Conservation (phyloP, 2,797 vertebrate genomes). For the Anomalospiza imberbis region DNA sequence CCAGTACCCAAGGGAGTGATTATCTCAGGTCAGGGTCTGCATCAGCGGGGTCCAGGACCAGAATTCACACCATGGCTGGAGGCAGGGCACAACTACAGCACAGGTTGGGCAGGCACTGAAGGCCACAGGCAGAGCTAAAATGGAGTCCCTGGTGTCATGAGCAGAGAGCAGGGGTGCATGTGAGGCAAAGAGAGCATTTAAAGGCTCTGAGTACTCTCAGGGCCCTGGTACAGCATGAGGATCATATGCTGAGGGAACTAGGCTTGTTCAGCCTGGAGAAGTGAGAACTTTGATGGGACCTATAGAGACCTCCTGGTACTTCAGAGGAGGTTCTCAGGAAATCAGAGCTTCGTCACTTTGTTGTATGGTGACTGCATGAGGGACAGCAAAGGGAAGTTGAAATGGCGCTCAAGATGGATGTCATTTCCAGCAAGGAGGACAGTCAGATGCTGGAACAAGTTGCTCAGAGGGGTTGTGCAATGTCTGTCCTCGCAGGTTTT, state of each 20-base stretch:
- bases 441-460: not conserved
- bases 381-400: not conserved
- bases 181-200: not conserved
- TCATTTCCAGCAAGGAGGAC: not conserved
- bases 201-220: not conserved
- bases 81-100: not conserved
- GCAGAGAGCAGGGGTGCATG: not conserved
- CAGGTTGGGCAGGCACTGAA: not conserved
- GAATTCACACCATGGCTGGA: not conserved
- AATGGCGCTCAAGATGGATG: not conserved
- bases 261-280: not conserved
- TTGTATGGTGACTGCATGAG: not conserved
- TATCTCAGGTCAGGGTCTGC: not conserved
- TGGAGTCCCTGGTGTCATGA: not conserved
- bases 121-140: not conserved
- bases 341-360: not conserved
- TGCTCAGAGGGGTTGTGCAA: not conserved
- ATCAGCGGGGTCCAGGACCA: accelerated
- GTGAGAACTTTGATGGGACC: not conserved
- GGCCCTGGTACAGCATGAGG: not conserved
- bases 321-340: not conserved
- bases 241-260: not conserved
- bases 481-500: not conserved
- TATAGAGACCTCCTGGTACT: not conserved
- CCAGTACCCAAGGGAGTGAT: not conserved